phyloP scores from a whole-genome alignment of 2,113 vertebrate species.

The Brachyhypopomus occidentalis region DNA sequence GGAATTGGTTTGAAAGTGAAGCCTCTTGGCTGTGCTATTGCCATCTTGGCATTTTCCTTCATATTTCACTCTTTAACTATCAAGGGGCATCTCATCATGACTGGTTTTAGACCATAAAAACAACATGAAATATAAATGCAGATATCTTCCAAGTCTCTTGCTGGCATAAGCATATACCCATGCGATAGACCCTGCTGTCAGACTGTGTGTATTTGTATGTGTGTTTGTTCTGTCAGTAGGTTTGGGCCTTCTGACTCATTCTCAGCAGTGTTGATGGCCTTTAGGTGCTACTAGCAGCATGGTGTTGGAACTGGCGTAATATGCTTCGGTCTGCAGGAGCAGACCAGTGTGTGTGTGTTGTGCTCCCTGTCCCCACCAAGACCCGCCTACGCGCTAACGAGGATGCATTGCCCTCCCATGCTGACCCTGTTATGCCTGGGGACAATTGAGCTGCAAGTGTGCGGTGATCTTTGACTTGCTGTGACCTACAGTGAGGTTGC shows the following conservation, averaged over 20 bases:
- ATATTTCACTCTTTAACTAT: not conserved
- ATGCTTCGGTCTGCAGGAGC: not conserved
- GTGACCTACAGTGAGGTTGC: not conserved
- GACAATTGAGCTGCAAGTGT: not conserved
- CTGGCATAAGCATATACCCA: too few relatives aligned
- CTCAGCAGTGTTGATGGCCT: not conserved
- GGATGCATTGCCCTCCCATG: constrained; percentile 2
- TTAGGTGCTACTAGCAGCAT: not conserved
- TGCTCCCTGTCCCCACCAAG: too few relatives aligned
- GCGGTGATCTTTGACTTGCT: constrained; percentile 5
- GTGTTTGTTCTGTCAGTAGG: not conserved
- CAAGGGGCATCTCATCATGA: not conserved
- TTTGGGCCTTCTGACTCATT: not conserved
- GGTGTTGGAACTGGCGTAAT: not conserved
- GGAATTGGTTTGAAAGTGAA: not conserved
- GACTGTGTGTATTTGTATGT: not conserved
- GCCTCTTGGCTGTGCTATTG: not conserved
- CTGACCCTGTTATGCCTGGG: not conserved
- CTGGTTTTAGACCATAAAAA: not conserved
- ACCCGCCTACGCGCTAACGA: constrained; percentile 7
- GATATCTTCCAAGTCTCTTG: too few relatives aligned
- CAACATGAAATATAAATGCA: too few relatives aligned
- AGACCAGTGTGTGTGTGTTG: not conserved
- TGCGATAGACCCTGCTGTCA: too few relatives aligned
- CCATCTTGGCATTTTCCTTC: not conserved